Base-by-base conservation (phyloP, 2,888 invertebrate species). In the Rhagium mordax region DNA sequence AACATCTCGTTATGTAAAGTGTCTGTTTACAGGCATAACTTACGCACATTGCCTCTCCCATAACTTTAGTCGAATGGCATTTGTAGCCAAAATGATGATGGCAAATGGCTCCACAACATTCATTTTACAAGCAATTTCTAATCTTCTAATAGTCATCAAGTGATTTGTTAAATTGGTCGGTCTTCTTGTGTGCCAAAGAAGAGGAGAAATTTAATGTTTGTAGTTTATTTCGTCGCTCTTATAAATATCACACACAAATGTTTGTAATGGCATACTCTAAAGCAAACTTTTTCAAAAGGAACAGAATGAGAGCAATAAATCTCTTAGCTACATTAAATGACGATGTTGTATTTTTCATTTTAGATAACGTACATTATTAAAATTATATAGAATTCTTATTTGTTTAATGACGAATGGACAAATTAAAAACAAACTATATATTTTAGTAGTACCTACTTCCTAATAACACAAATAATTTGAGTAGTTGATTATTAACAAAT, bases 1-100 rank as follows among this genome's bases (percentile, higher is more conserved):
- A 85, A 83, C 85, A 86, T 87, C 87, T 87, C 85, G 87, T 87
- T 87, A 87, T 87, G 85, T 85, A 86, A 87, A 87, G 87, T 87
- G 87, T 86, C 86, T 87, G 87, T 87, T 87, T 87, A 87, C 86
- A 82, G 85, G 85, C 85, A 87, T 87, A 87, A 87, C 85, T 87
- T 86, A 86, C 83, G 84, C 84, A 83, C 85, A 85, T 83, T 82
- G 84, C 79, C 83, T 83, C 83, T 83, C 81, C 84, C 85, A 85
- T 86, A 86, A 86, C 83, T 85, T 83, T 76, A 77, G 78, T 79
- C 78, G 75, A 79, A 77, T 83, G 85, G 84, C 85, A 83, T 79
- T 82, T 84, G 82, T 78, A 82, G 83, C 81, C 82, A 81, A 83
- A 85, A 86, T 83, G 85, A 85, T 85, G 85, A 85, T 84, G 84